These are phyloP conservation scores for Cataglyphis rosenhaueri DNA, from an alignment of 2,888 invertebrate species.

Conservation along the genomic window DNA sequence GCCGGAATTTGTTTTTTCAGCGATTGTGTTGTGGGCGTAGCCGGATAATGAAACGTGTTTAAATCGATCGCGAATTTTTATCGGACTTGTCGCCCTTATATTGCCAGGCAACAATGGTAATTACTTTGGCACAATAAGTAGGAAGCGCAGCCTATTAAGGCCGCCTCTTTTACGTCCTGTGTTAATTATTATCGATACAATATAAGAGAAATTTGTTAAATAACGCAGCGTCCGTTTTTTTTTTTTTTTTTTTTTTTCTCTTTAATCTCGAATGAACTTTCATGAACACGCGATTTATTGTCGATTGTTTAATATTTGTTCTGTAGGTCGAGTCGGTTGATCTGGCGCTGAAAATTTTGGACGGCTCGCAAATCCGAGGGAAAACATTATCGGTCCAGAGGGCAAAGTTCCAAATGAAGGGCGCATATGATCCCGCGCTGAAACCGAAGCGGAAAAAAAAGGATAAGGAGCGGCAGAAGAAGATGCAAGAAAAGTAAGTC, in stretches of 20 bases:
- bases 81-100: constrained; percentile 3
- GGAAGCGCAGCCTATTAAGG: constrained; percentile 62
- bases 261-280: constrained; percentile 36
- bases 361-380: constrained; percentile 93
- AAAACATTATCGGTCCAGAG: constrained; percentile 94
- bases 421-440: constrained; percentile 95
- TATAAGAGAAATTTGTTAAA: constrained; percentile 4
- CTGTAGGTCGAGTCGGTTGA: constrained; percentile 93
- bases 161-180: constrained; percentile 42
- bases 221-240: background rate
- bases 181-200: constrained; percentile 59
- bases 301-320: constrained; percentile 18
- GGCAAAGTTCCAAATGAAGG: constrained; percentile 98
- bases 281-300: constrained; percentile 24
- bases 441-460: constrained; percentile 96
- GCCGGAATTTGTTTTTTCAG: constrained; percentile 8
- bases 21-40: constrained; percentile 35
- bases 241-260: background rate
- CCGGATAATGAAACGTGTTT: constrained; percentile 26
- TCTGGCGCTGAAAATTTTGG: constrained; percentile 95
- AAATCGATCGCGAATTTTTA: constrained; percentile 43
- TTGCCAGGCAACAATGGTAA: constrained; percentile 44
- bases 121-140: constrained; percentile 61
- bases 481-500: constrained; percentile 94
- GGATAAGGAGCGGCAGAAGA: constrained; percentile 94